A percentile compares a stretch with the other conserved stretches of the same genome.
These are phyloP conservation scores for Eudasyphora cyanicolor DNA, from an alignment of 2,888 invertebrate genomes.

Conservation along the genomic window DNA sequence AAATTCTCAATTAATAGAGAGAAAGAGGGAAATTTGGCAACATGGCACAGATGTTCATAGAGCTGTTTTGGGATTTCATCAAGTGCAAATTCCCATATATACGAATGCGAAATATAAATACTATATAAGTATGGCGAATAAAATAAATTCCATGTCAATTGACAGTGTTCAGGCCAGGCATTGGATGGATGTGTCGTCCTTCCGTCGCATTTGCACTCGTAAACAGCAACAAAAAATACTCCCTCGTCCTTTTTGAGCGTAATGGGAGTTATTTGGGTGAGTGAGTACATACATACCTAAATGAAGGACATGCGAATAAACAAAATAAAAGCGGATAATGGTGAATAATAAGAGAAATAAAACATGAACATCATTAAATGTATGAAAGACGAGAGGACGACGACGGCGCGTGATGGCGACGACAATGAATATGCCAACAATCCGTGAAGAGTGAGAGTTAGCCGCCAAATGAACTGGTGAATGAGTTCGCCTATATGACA, in stretches of 20 bases:
- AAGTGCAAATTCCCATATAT: conserved; percentile 7
- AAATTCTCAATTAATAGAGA: background rate
- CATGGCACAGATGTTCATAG: background rate
- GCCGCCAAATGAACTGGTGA: background rate
- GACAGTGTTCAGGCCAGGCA: background rate
- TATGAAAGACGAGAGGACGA: conserved; percentile 2
- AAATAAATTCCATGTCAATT: conserved; percentile 8
- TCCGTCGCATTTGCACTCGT: background rate
- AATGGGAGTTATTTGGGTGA: background rate
- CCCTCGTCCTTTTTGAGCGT: background rate
- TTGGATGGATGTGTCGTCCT: background rate
- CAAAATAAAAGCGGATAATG: conserved; percentile 21
- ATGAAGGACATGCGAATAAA: background rate
- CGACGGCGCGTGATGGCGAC: conserved; percentile 4
- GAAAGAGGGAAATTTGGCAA: background rate
- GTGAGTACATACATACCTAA: background rate
- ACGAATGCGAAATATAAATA: background rate
- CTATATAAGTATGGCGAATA: background rate
- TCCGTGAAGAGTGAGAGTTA: background rate
- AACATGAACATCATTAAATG: conserved; percentile 13
- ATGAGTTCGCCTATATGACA: background rate
- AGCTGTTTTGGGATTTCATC: background rate
- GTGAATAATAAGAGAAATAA: conserved; percentile 13
- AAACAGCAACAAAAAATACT: background rate
- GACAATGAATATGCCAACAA: background rate